Base-by-base conservation (phyloP, 2,888 invertebrate genomes). In the Caenorhabditis becei region DNA sequence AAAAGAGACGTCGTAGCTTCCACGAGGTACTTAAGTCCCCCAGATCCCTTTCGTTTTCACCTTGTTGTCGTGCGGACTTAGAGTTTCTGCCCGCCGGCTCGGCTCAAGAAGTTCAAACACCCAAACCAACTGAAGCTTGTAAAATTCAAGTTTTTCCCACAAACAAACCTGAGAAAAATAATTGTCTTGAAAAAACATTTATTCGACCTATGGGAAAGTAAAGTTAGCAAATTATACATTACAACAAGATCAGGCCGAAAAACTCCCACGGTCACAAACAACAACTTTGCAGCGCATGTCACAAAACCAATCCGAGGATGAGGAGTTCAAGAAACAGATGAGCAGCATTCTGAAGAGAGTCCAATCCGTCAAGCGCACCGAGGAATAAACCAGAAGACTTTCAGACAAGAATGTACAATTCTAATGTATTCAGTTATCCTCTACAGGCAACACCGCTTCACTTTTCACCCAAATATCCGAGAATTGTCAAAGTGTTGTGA, bases 281-380 rank as follows among this genome's bases (percentile, higher is more conserved):
- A 14, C 14, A 41, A 41, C 2, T 41, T 62, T 81, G 2, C 70
- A 82, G 82, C 80, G 83, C 18, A 83, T 85, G 85, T 79, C 78
- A 1, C 85, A 83, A 71, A 80, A 63, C 26, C 88, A 89, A 61
- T 82, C 83, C 24, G 90, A 90, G 77, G 90, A 90, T 74, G 86
- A 86, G 61, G 90, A 91, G 23, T 91, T 89, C 87, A 89, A 89
- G 44, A 80, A 85, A 63, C 87, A 91, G 67, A 84, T 90, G 72
- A 83, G 63, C 53, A 82, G 61, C 58, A 83, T 89, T 28, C 79
- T 89, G 56, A 83, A 83, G 28, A 82, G 83, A 67, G 87, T 89
- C n/a, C 82, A 86, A 70, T 78, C 83, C 51, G 82, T 82, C 49
- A 81, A 80, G 32, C 65, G 77, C 32, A 65, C 63, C 53, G 58